Percentiles rank a stretch among this genome's conserved stretches.
phyloP scores from a whole-genome alignment of 2,888 invertebrate genomes.

The Trichogramma dendrolimi region DNA sequence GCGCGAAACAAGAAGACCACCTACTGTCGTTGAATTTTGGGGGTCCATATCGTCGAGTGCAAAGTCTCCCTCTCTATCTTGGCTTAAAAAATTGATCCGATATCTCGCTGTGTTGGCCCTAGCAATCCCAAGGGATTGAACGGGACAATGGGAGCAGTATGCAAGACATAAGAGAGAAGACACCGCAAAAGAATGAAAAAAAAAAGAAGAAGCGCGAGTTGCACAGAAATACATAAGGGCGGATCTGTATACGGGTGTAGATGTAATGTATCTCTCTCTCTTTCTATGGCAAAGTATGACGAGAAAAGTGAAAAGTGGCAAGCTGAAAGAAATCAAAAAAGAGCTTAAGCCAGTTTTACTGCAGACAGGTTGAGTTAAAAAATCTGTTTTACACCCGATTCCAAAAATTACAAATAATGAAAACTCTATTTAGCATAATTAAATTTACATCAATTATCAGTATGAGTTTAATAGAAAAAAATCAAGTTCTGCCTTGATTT shows the following conservation, averaged over 20 bases:
- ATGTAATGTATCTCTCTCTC: background rate
- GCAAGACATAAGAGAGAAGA: slow-evolving; percentile 13
- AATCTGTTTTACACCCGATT: too few species aligned
- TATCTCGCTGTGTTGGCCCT: slow-evolving; percentile 50
- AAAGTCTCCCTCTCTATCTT: slow-evolving; percentile 50
- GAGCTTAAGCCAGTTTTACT: slow-evolving; percentile 18
- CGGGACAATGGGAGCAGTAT: slow-evolving; percentile 43
- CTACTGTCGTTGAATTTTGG: slow-evolving; percentile 1
- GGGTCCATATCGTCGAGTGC: slow-evolving; percentile 46
- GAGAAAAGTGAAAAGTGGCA: too few species aligned
- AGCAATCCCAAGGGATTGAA: slow-evolving; percentile 47
- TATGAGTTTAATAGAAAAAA: too few species aligned
- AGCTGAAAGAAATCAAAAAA: slow-evolving; percentile 14
- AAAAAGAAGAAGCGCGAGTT: background rate
- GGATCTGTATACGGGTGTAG: background rate
- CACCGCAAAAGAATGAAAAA: slow-evolving; percentile 4
- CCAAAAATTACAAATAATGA: too few species aligned
- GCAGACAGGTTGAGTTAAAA: too few species aligned
- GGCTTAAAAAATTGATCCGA: slow-evolving; percentile 54
- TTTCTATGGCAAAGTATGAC: too few species aligned
- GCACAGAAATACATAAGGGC: background rate
- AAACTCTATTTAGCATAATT: too few species aligned
- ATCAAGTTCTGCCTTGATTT: too few species aligned
- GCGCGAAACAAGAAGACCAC: background rate
- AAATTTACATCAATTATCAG: too few species aligned